These are phyloP conservation scores for Cecidostiba fungosa DNA, from an alignment of 2,888 invertebrate genomes.

Conservation along the genomic window DNA sequence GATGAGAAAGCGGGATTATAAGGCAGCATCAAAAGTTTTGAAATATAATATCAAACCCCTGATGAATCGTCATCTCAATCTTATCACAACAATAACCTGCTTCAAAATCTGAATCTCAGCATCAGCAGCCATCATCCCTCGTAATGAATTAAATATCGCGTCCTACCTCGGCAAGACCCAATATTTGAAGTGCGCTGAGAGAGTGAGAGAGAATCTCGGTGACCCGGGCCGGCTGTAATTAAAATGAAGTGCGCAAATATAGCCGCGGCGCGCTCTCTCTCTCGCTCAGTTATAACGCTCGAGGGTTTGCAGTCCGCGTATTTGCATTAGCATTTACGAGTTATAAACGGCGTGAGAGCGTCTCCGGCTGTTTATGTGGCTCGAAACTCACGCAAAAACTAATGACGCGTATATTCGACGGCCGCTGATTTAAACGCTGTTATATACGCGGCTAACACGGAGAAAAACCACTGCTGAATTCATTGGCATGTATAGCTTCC, in stretches of 20 bases:
- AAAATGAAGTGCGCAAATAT: slow-evolving; percentile 14
- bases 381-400: not conserved
- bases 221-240: slow-evolving; percentile 10
- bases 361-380: slow-evolving; percentile 13
- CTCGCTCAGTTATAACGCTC: not conserved
- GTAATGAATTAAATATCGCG: slow-evolving; percentile 22
- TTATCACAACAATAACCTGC: not conserved
- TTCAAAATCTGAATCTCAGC: not conserved
- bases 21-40: too few species aligned
- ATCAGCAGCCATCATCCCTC: not conserved
- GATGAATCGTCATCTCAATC: too few species aligned
- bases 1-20: too few species aligned
- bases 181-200: not conserved
- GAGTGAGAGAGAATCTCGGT: not conserved
- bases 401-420: slow-evolving; percentile 7
- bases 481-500: too few species aligned
- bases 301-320: not conserved
- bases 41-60: too few species aligned
- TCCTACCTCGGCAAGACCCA: not conserved
- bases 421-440: not conserved
- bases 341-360: not conserved
- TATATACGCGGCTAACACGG: not conserved
- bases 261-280: not conserved
- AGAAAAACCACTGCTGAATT: not conserved
- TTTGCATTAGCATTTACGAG: slow-evolving; percentile 35